phyloP scores from a whole-genome alignment of 1,140 invertebrate genomes.

The Periplaneta americana region DNA sequence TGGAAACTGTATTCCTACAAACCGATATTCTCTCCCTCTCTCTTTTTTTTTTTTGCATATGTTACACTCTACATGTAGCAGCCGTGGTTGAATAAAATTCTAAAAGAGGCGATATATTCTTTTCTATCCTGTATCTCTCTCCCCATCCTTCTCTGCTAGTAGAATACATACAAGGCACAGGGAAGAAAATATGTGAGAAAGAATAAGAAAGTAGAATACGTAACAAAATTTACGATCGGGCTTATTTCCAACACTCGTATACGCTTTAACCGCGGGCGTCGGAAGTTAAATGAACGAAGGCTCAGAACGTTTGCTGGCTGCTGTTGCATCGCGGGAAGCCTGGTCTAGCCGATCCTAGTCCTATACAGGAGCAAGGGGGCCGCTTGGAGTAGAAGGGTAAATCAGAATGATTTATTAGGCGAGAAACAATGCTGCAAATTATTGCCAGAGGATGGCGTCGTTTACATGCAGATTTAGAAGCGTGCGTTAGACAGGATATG shows the following conservation, averaged over 20 bases:
- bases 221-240: background rate
- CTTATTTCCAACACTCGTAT: background rate
- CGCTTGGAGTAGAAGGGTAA: background rate
- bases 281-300: background rate
- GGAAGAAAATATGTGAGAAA: background rate
- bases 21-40: too few species aligned
- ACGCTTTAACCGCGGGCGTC: background rate
- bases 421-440: constrained; percentile 10
- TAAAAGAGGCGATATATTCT: background rate
- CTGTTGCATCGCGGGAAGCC: background rate
- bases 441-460: background rate
- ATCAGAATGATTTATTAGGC: constrained; percentile 1
- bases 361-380: background rate
- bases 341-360: background rate
- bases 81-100: background rate
- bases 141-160: background rate
- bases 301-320: background rate
- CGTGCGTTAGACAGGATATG: background rate
- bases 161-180: background rate
- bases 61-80: background rate
- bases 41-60: background rate
- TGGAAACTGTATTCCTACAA: background rate
- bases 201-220: background rate
- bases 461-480: constrained; percentile 3
- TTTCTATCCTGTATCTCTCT: background rate